Percentiles rank a stretch among this genome's conserved stretches.
These are phyloP conservation scores for Ctenopoma kingsleyae DNA, from an alignment of 2,797 vertebrate genomes.

Conservation along the genomic window DNA sequence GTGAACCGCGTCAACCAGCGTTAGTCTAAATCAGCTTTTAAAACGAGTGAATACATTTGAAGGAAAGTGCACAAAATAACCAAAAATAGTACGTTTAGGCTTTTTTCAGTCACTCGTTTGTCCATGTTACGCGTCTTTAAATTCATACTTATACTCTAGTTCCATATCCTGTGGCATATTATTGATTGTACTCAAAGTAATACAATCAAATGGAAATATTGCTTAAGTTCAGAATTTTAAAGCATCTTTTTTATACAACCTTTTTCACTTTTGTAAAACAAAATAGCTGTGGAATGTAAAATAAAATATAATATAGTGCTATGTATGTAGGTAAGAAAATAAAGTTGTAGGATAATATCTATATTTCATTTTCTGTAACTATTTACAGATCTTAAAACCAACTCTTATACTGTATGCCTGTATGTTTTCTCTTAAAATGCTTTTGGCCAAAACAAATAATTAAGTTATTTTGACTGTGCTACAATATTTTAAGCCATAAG, in stretches of 20 bases:
- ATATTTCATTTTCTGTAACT: slow-evolving; percentile 62
- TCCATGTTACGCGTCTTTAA: slow-evolving; percentile 29
- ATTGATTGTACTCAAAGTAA: slow-evolving; percentile 36
- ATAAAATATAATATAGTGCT: slow-evolving; percentile 74
- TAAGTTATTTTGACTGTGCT: slow-evolving; percentile 53
- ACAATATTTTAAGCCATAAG: slow-evolving; percentile 45
- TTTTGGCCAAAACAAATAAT: slow-evolving; percentile 50
- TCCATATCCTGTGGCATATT: slow-evolving; percentile 32
- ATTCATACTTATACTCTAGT: slow-evolving; percentile 55
- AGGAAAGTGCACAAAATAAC: slow-evolving; percentile 40
- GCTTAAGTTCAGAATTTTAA: slow-evolving; percentile 60
- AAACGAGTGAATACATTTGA: slow-evolving; percentile 31
- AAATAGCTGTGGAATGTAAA: slow-evolving; percentile 78
- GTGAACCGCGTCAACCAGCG: slow-evolving; percentile 2
- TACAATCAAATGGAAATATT: slow-evolving; percentile 68
- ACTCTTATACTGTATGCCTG: slow-evolving; percentile 21
- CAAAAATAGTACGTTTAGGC: slow-evolving; percentile 16
- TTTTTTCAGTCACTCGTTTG: slow-evolving; percentile 45
- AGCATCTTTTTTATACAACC: slow-evolving; percentile 59
- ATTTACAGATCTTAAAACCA: slow-evolving; percentile 70
- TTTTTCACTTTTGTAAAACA: slow-evolving; percentile 75
- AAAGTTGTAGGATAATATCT: slow-evolving; percentile 70
- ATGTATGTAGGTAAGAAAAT: slow-evolving; percentile 81
- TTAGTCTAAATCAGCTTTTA: slow-evolving; percentile 14
- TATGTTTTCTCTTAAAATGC: slow-evolving; percentile 25